Percentiles rank a stretch among this genome's conserved stretches.
These are phyloP conservation scores for Channallabes apus DNA, from an alignment of 2,797 vertebrate genomes.

Conservation along the genomic window DNA sequence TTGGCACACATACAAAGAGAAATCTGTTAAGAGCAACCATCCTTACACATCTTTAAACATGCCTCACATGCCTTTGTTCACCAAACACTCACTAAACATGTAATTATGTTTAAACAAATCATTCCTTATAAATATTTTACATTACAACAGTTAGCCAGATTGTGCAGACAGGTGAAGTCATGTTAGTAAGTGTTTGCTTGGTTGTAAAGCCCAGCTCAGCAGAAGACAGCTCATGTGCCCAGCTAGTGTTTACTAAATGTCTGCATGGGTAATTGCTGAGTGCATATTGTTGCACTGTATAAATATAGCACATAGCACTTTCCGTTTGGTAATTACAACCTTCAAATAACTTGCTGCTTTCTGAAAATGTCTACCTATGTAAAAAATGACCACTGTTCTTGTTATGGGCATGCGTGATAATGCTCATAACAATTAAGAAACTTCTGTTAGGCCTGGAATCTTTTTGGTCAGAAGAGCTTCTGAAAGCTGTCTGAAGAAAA, in stretches of 20 bases:
- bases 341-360: conserved; percentile 36
- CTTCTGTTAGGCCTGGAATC: background rate
- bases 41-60: background rate
- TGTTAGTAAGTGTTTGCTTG: conserved; percentile 26
- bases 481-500: background rate
- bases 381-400: conserved; percentile 35
- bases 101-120: conserved; percentile 28
- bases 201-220: conserved; percentile 26
- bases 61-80: background rate
- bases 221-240: conserved; percentile 22
- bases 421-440: background rate
- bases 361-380: conserved; percentile 40
- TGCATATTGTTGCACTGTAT: conserved; percentile 41
- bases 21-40: background rate
- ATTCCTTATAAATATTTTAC: conserved; percentile 22
- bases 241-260: conserved; percentile 45
- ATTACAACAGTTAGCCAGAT: background rate
- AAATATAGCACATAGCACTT: conserved; percentile 48
- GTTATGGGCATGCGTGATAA: conserved; percentile 22
- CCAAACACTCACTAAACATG: background rate
- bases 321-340: conserved; percentile 39
- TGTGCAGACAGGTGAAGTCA: conserved; percentile 11
- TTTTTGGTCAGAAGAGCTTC: conserved; percentile 7
- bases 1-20: background rate
- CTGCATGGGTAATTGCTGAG: conserved; percentile 47